A percentile compares a stretch with the other conserved stretches of the same genome.
Evolutionary conservation across 2,888 invertebrate genomes (phyloP).

Genomic region (Heliconius ethilla): DNA sequence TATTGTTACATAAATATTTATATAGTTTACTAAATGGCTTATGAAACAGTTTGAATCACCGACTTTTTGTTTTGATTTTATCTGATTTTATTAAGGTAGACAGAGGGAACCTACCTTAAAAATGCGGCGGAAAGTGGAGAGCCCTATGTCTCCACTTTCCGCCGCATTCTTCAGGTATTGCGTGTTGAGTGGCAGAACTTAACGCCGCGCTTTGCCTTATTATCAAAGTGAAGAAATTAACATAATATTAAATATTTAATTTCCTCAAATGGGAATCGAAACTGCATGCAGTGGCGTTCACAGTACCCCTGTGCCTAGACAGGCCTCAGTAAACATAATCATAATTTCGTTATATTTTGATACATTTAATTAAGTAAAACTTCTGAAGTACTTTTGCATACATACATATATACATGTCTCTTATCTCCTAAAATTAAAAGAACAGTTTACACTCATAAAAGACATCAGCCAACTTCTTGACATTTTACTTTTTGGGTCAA

Average conservation of each 20-base stretch:
- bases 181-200: too few relatives aligned
- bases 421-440: conserved; percentile 17
- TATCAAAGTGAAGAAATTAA: too few relatives aligned
- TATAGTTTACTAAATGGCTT: not conserved
- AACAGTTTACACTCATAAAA: conserved; percentile 12
- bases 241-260: too few relatives aligned
- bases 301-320: too few relatives aligned
- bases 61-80: not conserved
- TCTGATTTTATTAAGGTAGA: not conserved
- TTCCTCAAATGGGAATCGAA: too few relatives aligned
- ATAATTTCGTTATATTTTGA: not conserved
- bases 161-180: too few relatives aligned
- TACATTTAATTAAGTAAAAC: not conserved
- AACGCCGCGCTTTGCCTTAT: too few relatives aligned
- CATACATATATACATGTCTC: not conserved
- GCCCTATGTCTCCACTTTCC: not conserved
- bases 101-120: too few relatives aligned
- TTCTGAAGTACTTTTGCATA: not conserved
- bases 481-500: conserved; percentile 29
- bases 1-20: conserved; percentile 2
- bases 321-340: too few relatives aligned
- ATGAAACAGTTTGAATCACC: not conserved
- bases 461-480: conserved; percentile 18
- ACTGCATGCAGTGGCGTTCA: too few relatives aligned
- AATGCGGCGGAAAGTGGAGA: too few relatives aligned